phyloP scores from a whole-genome alignment of 2,888 invertebrate genomes.

The Drosophila buzzatii region DNA sequence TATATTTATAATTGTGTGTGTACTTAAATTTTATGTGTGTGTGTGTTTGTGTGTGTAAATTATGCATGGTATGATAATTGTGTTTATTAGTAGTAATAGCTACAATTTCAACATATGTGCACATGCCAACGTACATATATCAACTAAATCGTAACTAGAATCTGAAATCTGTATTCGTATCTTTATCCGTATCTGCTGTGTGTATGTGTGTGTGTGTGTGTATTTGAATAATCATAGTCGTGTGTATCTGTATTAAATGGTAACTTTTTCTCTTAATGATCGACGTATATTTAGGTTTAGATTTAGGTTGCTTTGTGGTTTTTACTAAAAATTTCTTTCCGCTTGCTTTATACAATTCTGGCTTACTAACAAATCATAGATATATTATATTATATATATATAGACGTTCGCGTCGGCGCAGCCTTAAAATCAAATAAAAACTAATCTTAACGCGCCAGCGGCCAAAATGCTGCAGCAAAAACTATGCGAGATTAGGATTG shows the following conservation, averaged over 20 bases:
- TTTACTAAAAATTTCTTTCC: constrained; percentile 34
- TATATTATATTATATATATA: constrained; percentile 11
- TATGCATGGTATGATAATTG: constrained; percentile 49
- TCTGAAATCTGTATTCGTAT: constrained; percentile 36
- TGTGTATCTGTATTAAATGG: constrained; percentile 36
- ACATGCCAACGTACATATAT: constrained; percentile 56
- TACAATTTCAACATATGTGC: constrained; percentile 77
- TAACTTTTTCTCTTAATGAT: constrained; percentile 40
- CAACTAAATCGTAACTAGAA: constrained; percentile 66
- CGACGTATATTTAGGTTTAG: constrained; percentile 36
- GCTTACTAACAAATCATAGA: constrained; percentile 49
- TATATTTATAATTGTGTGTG: constrained; percentile 5
- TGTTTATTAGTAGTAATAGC: constrained; percentile 71
- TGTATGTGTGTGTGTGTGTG: constrained; percentile 16
- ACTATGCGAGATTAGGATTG: constrained; percentile 74
- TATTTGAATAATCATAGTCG: constrained; percentile 27
- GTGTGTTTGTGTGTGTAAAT: constrained; percentile 39
- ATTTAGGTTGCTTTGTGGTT: constrained; percentile 48
- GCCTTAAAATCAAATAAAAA: constrained; percentile 49
- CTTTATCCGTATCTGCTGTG: constrained; percentile 20
- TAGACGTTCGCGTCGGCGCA: constrained; percentile 39
- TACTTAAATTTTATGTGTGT: constrained; percentile 6
- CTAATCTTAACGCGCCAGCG: constrained; percentile 63
- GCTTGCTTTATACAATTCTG: constrained; percentile 66
- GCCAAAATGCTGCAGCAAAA: constrained; percentile 63